Percentiles rank a stretch among this genome's conserved stretches.
Evolutionary conservation across 2,113 vertebrate species (phyloP).

Genomic region (Athene cunicularia): DNA sequence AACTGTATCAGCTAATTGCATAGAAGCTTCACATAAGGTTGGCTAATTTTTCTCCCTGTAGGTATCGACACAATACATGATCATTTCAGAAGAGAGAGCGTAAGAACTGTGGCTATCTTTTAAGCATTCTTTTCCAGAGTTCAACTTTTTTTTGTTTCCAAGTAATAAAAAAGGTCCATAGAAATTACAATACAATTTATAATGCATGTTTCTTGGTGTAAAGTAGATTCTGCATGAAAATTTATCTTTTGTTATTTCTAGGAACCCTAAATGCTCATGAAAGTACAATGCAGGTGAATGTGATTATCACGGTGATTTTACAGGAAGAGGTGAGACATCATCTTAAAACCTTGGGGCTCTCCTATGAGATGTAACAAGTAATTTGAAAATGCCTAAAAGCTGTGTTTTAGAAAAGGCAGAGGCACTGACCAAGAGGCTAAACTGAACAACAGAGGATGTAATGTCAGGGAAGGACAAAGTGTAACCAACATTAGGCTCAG

Average conservation of each 20-base stretch:
- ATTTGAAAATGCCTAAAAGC: not conserved
- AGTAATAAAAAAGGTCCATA: not conserved
- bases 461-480: not conserved
- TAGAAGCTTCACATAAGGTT: not conserved
- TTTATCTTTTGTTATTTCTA: not conserved
- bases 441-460: not conserved
- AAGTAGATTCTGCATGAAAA: not conserved
- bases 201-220: not conserved
- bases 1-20: not conserved
- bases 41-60: not conserved
- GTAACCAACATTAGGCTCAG: not conserved
- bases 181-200: not conserved
- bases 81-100: not conserved
- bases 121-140: not conserved
- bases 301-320: not conserved
- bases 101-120: not conserved
- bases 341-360: not conserved
- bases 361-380: not conserved
- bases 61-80: not conserved
- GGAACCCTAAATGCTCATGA: not conserved
- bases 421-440: not conserved
- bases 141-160: not conserved
- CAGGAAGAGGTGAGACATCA: not conserved
- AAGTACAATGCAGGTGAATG: not conserved
- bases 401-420: not conserved